phyloP scores from a whole-genome alignment of 2,113 vertebrate genomes.

The Coryphaenoides rupestris region DNA sequence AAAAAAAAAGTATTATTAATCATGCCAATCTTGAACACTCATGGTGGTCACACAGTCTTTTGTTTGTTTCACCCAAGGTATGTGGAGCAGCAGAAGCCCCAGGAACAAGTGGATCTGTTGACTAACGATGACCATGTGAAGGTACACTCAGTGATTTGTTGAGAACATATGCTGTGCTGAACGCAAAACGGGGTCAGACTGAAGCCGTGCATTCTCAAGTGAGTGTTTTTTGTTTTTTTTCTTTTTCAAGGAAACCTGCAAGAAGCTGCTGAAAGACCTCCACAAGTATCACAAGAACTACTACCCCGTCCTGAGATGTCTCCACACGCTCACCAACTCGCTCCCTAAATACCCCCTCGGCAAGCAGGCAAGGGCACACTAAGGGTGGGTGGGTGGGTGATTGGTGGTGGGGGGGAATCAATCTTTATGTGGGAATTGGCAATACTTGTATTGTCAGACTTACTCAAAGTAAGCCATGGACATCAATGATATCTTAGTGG shows the following conservation, averaged over 20 bases:
- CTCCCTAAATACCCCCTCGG: constrained; percentile 91
- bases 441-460: too few relatives aligned
- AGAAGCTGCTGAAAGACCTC: constrained; percentile 77
- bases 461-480: too few relatives aligned
- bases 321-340: constrained; percentile 83
- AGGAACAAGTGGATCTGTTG: constrained; percentile 78
- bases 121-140: constrained; percentile 81
- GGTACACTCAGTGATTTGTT: constrained; percentile 57
- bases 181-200: too few relatives aligned
- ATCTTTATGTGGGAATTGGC: too few relatives aligned
- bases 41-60: neutral
- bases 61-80: constrained; percentile 66
- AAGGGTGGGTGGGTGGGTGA: neutral
- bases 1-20: too few relatives aligned
- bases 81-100: constrained; percentile 79
- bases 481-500: too few relatives aligned
- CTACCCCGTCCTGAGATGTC: constrained; percentile 80
- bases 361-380: constrained; percentile 79
- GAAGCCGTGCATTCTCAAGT: too few relatives aligned
- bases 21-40: too few relatives aligned
- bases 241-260: constrained; percentile 70
- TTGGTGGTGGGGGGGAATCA: too few relatives aligned
- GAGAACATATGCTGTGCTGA: too few relatives aligned
- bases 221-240: neutral
- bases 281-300: constrained; percentile 86